Evolutionary conservation across 2,888 invertebrate species (phyloP).

Genomic region (Lottia gigantea): DNA sequence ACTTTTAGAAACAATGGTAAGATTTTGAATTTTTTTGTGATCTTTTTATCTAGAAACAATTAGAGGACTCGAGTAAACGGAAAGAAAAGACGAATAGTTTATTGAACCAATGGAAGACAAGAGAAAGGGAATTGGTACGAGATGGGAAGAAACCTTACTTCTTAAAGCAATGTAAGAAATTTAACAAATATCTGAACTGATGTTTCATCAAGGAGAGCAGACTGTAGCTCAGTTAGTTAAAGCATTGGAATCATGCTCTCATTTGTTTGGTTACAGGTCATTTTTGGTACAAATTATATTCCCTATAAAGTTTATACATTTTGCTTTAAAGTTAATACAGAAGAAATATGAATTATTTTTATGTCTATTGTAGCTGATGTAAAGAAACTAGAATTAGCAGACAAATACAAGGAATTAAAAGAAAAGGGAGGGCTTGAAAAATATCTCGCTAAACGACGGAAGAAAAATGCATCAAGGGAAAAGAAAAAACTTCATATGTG

Average conservation of each 20-base stretch:
- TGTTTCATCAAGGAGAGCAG: no score
- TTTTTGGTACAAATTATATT: no score
- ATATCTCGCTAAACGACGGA: conserved; percentile 83
- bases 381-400: conserved; percentile 79
- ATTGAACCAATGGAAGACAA: conserved; percentile 72
- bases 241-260: no score
- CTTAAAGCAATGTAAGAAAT: conserved; percentile 77
- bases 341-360: background rate
- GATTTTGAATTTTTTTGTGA: background rate
- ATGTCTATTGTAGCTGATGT: conserved; percentile 78
- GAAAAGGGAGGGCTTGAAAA: conserved; percentile 81
- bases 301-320: no score
- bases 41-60: conserved; percentile 74
- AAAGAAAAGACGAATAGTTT: conserved; percentile 73
- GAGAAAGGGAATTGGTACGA: conserved; percentile 74
- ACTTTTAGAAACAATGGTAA: no score
- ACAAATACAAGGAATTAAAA: conserved; percentile 85
- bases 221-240: no score
- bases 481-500: conserved; percentile 57
- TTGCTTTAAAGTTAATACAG: no score
- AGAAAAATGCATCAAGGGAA: conserved; percentile 75
- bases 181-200: no score
- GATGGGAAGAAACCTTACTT: conserved; percentile 80
- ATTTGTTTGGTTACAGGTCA: no score
- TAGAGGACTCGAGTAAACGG: conserved; percentile 77